Base-by-base conservation (phyloP, 1,140 invertebrate genomes). In the Neodiprion lecontei region DNA sequence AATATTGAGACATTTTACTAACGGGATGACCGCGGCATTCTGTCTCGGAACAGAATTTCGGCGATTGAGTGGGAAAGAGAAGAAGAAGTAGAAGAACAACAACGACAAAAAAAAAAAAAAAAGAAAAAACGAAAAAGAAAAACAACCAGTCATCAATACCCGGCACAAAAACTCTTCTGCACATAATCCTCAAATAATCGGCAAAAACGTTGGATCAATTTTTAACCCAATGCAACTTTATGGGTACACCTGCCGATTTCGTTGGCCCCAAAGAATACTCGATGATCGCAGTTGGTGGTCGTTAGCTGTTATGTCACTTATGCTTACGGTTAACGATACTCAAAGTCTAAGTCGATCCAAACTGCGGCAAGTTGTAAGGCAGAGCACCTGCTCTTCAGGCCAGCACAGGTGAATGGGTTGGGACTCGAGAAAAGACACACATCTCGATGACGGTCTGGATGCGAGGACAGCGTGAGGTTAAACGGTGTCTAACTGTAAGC, bases 401-500 rank as follows among this genome's bases (percentile, higher is more conserved):
- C 53, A 61, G 53, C 11, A 14, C 53, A 61, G 53, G 53, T 61
- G 53, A 61, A 61, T 61, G 53, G 53, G 9, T 61, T 61, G 28
- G 2, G 53, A 61, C 53, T 61, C 9, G 11, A 40, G 53, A 17
- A 61, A 40, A 61, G 53, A 61, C 53, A 61, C 53, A 61, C n/a
- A 61, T 61, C 53, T 61, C 53, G 53, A 61, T 61, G 53, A 61
- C 53, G 9, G 53, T 61, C 53, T 17, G 28, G 28, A 66, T 14
- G 72, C 40, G 65, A 28, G 71, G 74, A 78, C 72, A 72, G 75
- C 74, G 75, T 73, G 75, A 61, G 53, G 53, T 61, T 61, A 61
- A 61, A 61, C 74, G 76, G 78, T 78, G 79, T 81, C 77, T 81
- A 82, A 82, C 81, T 82, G 81, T 82, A 82, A 81, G 80, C 79